Conservation (phyloP, 1,140 invertebrate genomes). For the Drosophila seguyi region DNA sequence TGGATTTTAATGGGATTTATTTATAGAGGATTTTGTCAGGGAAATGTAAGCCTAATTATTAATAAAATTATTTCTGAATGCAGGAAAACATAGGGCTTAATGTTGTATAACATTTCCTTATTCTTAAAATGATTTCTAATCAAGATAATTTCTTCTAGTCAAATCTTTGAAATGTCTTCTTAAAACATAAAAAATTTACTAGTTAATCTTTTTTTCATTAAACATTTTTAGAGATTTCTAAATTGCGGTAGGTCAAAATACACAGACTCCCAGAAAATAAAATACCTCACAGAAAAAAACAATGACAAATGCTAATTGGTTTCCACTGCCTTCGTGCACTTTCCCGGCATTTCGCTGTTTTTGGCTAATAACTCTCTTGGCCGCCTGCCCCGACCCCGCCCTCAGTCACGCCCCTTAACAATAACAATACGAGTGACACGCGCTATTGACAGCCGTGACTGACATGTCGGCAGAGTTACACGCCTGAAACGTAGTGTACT, state of each 20-base stretch:
- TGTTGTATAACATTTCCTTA: no score
- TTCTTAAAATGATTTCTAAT: background rate
- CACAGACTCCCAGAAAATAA: background rate
- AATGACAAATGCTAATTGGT: conserved; percentile 51
- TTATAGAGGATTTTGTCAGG: background rate
- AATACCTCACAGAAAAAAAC: conserved; percentile 8
- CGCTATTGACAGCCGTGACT: conserved; percentile 73
- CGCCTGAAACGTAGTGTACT: conserved; percentile 19
- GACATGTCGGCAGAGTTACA: conserved; percentile 47
- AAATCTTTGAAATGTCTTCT: background rate
- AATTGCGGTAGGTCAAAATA: conserved; percentile 20
- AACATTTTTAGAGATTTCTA: background rate
- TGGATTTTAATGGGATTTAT: background rate
- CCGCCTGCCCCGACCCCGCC: conserved; percentile 5
- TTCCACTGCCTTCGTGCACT: conserved; percentile 38
- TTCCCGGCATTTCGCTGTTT: conserved; percentile 40
- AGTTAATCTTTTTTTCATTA: background rate
- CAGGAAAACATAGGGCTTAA: background rate
- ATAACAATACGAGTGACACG: conserved; percentile 38
- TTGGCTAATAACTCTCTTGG: conserved; percentile 37
- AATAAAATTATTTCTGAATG: no score
- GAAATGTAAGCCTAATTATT: background rate
- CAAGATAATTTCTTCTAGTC: no score
- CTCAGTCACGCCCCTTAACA: conserved; percentile 36
- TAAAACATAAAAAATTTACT: background rate